These are phyloP conservation scores for Rhinoraja longicauda DNA, from an alignment of 2,797 vertebrate species.

Conservation along the genomic window DNA sequence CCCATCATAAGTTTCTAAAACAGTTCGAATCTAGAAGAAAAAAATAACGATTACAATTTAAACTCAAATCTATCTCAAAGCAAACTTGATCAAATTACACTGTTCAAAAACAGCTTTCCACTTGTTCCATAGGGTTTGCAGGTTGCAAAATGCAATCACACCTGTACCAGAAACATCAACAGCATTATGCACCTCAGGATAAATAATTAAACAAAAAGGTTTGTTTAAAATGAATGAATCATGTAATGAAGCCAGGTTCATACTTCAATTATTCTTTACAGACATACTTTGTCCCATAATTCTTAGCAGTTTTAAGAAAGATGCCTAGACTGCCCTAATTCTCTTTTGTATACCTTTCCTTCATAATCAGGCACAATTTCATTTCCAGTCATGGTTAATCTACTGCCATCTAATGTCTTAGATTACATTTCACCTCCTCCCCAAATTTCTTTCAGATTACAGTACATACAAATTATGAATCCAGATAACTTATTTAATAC, in stretches of 20 bases:
- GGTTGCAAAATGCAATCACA: neutral
- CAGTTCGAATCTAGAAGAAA: conserved; percentile 72
- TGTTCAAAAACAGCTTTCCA: neutral
- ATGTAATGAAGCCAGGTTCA: neutral
- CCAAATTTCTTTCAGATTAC: neutral
- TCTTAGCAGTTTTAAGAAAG: neutral
- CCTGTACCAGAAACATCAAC: neutral
- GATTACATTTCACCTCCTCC: neutral
- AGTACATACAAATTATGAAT: neutral
- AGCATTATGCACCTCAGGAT: neutral
- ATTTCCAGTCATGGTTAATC: neutral
- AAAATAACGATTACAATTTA: neutral
- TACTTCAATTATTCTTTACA: neutral
- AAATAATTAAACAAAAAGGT: neutral
- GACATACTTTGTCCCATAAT: neutral
- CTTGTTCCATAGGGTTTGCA: neutral
- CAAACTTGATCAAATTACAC: neutral
- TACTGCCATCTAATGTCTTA: neutral
- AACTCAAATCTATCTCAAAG: neutral
- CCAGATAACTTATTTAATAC: neutral
- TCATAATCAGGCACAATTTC: neutral
- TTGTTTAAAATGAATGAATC: neutral
- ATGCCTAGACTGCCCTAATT: neutral
- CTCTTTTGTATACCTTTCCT: neutral
- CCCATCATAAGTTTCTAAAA: conserved; percentile 90